These are phyloP conservation scores for Eolophus roseicapilla DNA, from an alignment of 2,113 vertebrate genomes.

Conservation along the genomic window DNA sequence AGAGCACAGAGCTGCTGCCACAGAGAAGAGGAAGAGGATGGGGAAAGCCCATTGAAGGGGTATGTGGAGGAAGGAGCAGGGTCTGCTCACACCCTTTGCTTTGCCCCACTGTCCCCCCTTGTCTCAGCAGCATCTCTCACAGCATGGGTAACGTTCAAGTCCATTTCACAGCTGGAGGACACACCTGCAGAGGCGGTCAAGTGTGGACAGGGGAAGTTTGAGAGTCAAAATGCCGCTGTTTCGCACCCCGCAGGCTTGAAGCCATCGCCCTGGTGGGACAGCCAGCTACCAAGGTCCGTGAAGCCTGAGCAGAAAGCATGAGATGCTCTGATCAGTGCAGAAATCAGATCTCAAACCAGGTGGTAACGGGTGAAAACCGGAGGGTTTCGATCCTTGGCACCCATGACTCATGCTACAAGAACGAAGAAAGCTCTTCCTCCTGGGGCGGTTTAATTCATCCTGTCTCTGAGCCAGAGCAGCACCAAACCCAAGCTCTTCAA, in stretches of 20 bases:
- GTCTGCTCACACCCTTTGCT: not conserved
- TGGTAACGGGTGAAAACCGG: fast-evolving
- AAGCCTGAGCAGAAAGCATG: not conserved
- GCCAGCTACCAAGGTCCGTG: fast-evolving
- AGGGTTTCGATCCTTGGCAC: not conserved
- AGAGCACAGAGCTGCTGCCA: not conserved
- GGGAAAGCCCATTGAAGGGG: not conserved
- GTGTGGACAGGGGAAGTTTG: conserved; percentile 18
- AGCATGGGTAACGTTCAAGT: not conserved
- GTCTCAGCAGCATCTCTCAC: not conserved
- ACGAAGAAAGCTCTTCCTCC: not conserved
- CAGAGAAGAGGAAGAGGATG: not conserved
- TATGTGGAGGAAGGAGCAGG: not conserved
- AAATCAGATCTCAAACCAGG: not conserved
- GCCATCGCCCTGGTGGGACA: not conserved
- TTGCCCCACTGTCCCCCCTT: not conserved
- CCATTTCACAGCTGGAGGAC: conserved; percentile 19
- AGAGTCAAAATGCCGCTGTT: not conserved
- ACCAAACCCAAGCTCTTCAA: not conserved
- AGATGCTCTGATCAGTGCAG: not conserved
- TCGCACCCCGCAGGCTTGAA: not conserved
- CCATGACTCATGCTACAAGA: fast-evolving
- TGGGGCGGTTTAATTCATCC: not conserved
- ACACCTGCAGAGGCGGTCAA: conserved; percentile 52
- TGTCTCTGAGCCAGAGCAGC: not conserved